A percentile compares a stretch with the other conserved stretches of the same genome.
Conservation (phyloP, 2,113 vertebrate genomes). For the Hemibagrus wyckioides region DNA sequence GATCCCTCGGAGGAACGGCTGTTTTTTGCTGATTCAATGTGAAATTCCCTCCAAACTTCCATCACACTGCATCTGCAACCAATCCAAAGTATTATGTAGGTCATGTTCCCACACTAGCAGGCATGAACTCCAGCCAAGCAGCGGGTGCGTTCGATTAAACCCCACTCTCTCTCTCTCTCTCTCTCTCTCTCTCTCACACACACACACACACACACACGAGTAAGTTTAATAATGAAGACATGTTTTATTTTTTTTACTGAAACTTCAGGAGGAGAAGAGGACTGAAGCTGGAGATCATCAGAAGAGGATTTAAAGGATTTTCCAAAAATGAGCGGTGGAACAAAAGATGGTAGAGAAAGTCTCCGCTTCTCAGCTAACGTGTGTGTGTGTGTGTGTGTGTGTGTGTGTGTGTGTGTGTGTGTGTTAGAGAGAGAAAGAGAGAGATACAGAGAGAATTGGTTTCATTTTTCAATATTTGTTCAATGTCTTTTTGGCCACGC, state of each 20-base stretch:
- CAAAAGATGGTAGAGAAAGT: neutral
- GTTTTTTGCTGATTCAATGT: slow-evolving; percentile 43
- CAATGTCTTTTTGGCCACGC: neutral
- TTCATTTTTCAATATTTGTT: neutral
- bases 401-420: neutral
- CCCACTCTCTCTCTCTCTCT: neutral
- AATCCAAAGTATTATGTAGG: slow-evolving; percentile 57
- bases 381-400: neutral
- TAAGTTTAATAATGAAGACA: slow-evolving; percentile 6
- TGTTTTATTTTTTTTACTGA: neutral
- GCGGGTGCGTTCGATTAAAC: slow-evolving; percentile 31
- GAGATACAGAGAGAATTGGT: neutral
- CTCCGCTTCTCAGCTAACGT: neutral
- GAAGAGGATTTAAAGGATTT: neutral
- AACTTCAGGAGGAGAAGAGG: neutral
- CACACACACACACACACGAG: neutral
- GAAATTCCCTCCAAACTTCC: slow-evolving; percentile 32
- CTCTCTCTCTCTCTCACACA: no score
- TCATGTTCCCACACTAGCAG: slow-evolving; percentile 57
- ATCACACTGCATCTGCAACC: slow-evolving; percentile 55
- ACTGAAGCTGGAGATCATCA: slow-evolving; percentile 12
- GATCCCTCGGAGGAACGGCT: slow-evolving; percentile 19
- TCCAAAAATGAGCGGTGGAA: neutral
- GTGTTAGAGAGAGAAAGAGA: neutral
- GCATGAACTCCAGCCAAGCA: slow-evolving; percentile 37